Evolutionary conservation across 2,113 vertebrate species (phyloP).

Genomic region (Nyctereutes procyonoides): DNA sequence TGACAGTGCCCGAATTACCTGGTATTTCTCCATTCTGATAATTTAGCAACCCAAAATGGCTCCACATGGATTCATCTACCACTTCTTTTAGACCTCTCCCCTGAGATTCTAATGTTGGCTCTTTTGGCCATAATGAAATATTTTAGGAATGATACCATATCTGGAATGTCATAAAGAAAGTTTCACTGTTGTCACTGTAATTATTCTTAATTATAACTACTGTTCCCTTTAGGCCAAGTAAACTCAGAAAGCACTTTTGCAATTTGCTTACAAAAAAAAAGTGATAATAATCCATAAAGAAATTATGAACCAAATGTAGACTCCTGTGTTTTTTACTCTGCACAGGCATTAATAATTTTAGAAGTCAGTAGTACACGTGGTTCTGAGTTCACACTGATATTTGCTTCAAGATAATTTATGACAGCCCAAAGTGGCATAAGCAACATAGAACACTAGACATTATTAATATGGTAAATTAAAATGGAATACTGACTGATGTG

Average conservation of each 20-base stretch:
- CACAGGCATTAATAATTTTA: background rate
- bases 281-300: background rate
- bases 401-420: conserved; percentile 53
- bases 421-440: conserved; percentile 45
- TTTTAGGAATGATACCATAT: background rate
- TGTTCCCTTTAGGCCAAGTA: background rate
- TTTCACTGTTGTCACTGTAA: background rate
- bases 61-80: background rate
- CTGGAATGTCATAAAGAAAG: background rate
- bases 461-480: conserved; percentile 49
- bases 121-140: background rate
- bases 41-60: background rate
- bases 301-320: background rate
- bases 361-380: background rate
- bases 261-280: conserved; percentile 46
- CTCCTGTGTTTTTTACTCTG: conserved; percentile 4
- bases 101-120: background rate
- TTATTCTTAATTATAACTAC: background rate
- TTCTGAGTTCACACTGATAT: conserved; percentile 38
- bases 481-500: background rate
- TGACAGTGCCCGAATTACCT: background rate
- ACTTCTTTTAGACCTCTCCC: background rate
- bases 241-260: background rate
- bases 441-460: background rate
- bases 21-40: background rate